A percentile compares a stretch with the other conserved stretches of the same genome.
These are phyloP conservation scores for Turdus rufiventris DNA, from an alignment of 2,113 vertebrate species.

Conservation along the genomic window DNA sequence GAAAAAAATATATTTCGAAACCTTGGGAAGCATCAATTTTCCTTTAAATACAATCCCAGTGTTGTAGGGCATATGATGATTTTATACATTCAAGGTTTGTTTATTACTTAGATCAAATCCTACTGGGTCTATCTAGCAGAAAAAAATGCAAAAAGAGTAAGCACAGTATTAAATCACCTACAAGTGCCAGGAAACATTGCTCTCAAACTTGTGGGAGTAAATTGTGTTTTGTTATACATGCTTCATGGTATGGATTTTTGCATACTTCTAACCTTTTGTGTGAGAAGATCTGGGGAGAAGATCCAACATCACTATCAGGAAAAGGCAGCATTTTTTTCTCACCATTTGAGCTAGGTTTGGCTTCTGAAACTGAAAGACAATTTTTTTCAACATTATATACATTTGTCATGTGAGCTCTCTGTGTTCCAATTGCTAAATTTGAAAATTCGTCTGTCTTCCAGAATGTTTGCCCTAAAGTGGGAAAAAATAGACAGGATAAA, in stretches of 20 bases:
- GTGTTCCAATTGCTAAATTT: not conserved
- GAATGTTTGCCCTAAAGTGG: not conserved
- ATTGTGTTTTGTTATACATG: not conserved
- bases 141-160: not conserved
- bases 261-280: not conserved
- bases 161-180: not conserved
- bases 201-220: not conserved
- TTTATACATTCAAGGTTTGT: not conserved
- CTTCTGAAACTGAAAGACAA: not conserved
- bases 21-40: not conserved
- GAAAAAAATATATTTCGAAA: not conserved
- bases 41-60: not conserved
- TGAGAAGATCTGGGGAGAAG: not conserved
- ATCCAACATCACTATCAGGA: not conserved
- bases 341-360: not conserved
- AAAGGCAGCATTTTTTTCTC: not conserved
- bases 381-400: not conserved
- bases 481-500: not conserved
- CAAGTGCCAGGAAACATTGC: not conserved
- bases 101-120: not conserved
- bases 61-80: not conserved
- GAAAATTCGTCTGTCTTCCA: not conserved
- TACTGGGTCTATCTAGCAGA: not conserved
- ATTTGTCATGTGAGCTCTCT: not conserved
- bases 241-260: not conserved